Conservation (phyloP, 2,888 invertebrate species). For the Caenorhabditis sinica region DNA sequence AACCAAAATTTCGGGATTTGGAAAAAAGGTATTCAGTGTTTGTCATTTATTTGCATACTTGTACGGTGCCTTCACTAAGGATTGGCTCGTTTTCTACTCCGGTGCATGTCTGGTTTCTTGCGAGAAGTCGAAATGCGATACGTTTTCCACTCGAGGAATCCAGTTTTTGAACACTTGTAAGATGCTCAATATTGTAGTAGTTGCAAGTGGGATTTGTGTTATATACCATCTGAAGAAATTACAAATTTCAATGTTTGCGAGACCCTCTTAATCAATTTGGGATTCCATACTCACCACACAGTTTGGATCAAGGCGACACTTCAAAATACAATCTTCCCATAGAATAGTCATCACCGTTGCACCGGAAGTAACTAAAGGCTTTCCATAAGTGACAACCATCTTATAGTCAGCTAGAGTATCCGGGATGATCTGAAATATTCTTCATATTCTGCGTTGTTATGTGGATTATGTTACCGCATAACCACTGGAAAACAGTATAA, state of each 20-base stretch:
- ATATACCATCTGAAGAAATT: background rate
- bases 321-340: background rate
- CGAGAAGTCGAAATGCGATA: background rate
- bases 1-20: background rate
- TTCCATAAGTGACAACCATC: slow-evolving; percentile 18
- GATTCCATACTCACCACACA: slow-evolving; percentile 18
- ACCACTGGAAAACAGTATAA: too few relatives aligned
- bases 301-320: background rate
- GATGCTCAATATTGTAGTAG: background rate
- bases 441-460: too few relatives aligned
- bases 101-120: background rate
- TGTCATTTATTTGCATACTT: background rate
- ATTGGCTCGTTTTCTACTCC: background rate
- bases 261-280: too few relatives aligned
- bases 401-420: slow-evolving; percentile 15
- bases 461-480: too few relatives aligned
- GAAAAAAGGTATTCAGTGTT: too few relatives aligned
- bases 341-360: background rate
- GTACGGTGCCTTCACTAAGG: background rate
- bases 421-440: slow-evolving; percentile 1
- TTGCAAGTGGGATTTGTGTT: slow-evolving; percentile 3
- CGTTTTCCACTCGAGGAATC: background rate
- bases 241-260: too few relatives aligned
- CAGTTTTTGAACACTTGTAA: background rate
- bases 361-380: background rate